Base-by-base conservation (phyloP, 2,888 invertebrate genomes). In the Stramonita haemastoma region DNA sequence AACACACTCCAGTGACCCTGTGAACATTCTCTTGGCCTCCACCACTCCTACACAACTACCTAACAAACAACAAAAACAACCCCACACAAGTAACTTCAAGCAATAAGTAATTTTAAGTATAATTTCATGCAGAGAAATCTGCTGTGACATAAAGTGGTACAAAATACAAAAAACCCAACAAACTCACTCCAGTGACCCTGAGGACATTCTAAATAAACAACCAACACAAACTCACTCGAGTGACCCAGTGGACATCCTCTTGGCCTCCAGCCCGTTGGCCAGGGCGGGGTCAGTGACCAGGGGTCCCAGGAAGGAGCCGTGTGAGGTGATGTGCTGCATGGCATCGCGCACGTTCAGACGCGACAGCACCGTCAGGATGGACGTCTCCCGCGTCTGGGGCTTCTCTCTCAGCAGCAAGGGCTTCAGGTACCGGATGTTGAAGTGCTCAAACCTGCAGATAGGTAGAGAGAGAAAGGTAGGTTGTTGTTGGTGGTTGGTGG, bases 261-360 rank as follows among this genome's bases (percentile, higher is more conserved):
- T 46, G 29, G 88, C 89, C 26, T 88, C 89, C 19, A 90, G 57
- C 60, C 88, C 81, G 29, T 89, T 87, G 19, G 90, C 81, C 0
- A 22, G 19, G 34, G 79, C 32, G 57, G 85, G 87, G n/a, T 91
- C 91, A 11, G 70, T n/a, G n/a, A 88, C 84, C 32, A 86, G 83
- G 6, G 89, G 73, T 2, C 77, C 89, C 34, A 88, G 88, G 88
- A 92, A 91, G 56, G 91, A 89, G 17, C 91, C 92, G 60, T 92
- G 92, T 2, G 87, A 90, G 15, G 88, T 88, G n/a, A 93, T 87
- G 86, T 92, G 98, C 94, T 98, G 98, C 97, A 98, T 97, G 26
- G 98, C 99, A 96, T 99, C 99, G 94, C 97, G 97, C 98, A 98
- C 98, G 36, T 98, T 98, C 93, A 99, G 96, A 95, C 98, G 98